These are phyloP conservation scores for Linurgus olivaceus DNA, from an alignment of 2,797 vertebrate species.

Conservation along the genomic window DNA sequence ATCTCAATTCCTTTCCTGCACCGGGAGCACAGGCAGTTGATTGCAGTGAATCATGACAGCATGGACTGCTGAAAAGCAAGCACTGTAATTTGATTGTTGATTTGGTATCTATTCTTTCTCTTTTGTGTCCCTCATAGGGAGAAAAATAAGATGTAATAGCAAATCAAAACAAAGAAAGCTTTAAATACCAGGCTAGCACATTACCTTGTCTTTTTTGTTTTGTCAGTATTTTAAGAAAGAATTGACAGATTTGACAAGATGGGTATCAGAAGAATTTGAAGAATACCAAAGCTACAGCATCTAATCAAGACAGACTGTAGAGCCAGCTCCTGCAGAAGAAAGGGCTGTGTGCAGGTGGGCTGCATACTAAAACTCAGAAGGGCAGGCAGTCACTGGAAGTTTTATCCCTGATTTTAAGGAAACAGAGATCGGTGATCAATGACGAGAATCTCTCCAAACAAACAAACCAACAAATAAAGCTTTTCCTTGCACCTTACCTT, in stretches of 20 bases:
- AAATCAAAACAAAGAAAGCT: slow-evolving; percentile 32
- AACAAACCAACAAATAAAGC: background rate
- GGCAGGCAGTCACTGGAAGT: background rate
- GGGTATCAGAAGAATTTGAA: background rate
- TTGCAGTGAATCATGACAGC: background rate
- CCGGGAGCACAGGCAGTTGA: background rate
- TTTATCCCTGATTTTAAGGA: background rate
- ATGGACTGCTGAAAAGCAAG: background rate
- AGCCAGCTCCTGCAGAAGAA: background rate
- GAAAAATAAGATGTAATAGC: slow-evolving; percentile 32
- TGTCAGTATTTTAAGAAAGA: background rate
- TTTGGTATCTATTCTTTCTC: background rate
- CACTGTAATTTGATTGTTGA: slow-evolving; percentile 28
- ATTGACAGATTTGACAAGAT: slow-evolving; percentile 28
- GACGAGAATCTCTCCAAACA: background rate
- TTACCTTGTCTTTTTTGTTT: background rate
- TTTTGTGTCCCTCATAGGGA: background rate
- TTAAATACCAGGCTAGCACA: background rate
- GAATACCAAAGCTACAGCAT: background rate
- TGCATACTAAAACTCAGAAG: slow-evolving; percentile 26
- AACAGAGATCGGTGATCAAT: background rate
- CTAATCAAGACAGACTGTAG: background rate
- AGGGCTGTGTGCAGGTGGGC: background rate
- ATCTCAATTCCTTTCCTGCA: background rate
- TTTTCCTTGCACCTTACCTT: background rate